Conservation (phyloP, 2,888 invertebrate species). For the Eilema griseolum region DNA sequence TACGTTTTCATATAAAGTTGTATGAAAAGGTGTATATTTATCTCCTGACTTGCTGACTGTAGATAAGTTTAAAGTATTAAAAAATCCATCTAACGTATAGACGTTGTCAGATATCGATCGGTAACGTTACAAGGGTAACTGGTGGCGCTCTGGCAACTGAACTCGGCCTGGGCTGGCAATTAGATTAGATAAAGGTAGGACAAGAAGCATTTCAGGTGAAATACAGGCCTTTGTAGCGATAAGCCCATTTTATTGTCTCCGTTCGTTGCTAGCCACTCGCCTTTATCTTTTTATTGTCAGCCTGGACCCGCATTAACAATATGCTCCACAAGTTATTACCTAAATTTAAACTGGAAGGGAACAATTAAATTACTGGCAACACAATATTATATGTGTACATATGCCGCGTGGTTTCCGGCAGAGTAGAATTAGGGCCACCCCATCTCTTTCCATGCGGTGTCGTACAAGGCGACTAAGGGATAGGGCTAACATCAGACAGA, state of each 20-base stretch:
- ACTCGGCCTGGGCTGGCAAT: slow-evolving; percentile 43
- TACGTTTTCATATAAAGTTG: no score
- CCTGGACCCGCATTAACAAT: slow-evolving; percentile 72
- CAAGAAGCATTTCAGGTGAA: slow-evolving; percentile 62
- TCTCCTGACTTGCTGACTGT: not conserved
- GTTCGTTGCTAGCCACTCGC: slow-evolving; percentile 63
- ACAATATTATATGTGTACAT: slow-evolving; percentile 42
- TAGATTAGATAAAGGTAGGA: slow-evolving; percentile 57
- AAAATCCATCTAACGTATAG: not conserved
- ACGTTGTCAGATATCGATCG: not conserved
- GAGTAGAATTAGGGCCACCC: no score
- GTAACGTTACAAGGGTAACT: slow-evolving; percentile 4
- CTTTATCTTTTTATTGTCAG: slow-evolving; percentile 79
- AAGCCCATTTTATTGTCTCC: slow-evolving; percentile 78
- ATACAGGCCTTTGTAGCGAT: slow-evolving; percentile 68
- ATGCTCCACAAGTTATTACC: slow-evolving; percentile 70
- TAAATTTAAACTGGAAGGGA: slow-evolving; percentile 61
- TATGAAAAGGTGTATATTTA: no score
- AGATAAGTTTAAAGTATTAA: slow-evolving; percentile 15
- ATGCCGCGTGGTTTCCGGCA: no score
- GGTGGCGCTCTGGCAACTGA: slow-evolving; percentile 24
- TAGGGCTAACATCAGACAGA: no score
- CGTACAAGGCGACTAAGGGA: no score
- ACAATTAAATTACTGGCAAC: slow-evolving; percentile 34
- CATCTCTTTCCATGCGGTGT: no score